These are phyloP conservation scores for Sylvia atricapilla DNA, from an alignment of 2,113 vertebrate species.

Conservation along the genomic window DNA sequence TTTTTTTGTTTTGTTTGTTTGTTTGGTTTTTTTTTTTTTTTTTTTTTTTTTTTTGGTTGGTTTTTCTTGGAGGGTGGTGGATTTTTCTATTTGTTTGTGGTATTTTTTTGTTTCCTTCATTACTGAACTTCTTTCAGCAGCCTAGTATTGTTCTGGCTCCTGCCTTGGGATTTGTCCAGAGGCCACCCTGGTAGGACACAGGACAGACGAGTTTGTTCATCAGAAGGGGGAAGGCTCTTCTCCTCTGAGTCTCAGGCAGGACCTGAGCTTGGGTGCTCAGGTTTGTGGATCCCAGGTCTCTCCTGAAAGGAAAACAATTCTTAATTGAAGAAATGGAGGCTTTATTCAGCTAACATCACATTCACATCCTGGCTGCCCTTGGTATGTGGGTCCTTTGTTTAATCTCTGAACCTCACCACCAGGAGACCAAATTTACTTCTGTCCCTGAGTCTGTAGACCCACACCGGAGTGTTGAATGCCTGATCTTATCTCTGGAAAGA, in stretches of 20 bases:
- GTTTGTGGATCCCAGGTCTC: neutral
- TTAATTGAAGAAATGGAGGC: neutral
- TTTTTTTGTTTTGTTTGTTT: neutral
- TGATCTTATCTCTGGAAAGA: neutral
- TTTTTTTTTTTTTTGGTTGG: neutral
- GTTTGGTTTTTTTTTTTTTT: neutral
- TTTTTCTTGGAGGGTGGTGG: neutral
- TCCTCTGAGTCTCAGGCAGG: neutral
- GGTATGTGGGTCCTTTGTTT: neutral
- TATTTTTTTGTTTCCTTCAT: neutral
- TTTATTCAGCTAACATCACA: neutral
- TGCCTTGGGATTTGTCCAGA: neutral
- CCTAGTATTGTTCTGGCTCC: neutral
- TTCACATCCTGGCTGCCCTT: neutral
- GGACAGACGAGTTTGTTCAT: neutral
- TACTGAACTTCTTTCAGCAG: neutral
- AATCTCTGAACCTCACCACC: neutral
- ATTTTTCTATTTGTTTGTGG: neutral
- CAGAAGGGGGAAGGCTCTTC: neutral
- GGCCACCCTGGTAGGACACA: neutral
- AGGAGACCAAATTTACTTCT: neutral
- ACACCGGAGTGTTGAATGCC: fast-evolving
- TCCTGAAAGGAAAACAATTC: neutral
- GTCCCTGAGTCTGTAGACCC: neutral
- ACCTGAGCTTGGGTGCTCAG: neutral